A percentile compares a stretch with the other conserved stretches of the same genome.
Evolutionary conservation across 2,888 invertebrate genomes (phyloP).

Genomic region (Polydrusus tereticollis): DNA sequence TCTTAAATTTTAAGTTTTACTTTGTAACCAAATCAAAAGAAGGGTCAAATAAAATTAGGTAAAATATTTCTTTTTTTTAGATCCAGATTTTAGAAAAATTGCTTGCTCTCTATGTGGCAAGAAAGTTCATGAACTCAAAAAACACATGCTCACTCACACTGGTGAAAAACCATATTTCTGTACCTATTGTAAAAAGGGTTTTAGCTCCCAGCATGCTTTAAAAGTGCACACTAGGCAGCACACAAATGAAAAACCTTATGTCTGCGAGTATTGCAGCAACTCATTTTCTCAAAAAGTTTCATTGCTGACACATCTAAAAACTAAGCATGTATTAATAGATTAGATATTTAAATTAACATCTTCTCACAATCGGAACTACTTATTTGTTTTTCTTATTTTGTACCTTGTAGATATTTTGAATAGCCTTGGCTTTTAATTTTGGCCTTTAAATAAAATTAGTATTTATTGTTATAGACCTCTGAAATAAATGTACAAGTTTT

Average conservation of each 20-base stretch:
- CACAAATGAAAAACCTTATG: conserved; percentile 60
- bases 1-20: too few species aligned
- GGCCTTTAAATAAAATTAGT: too few species aligned
- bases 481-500: too few species aligned
- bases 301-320: conserved; percentile 58
- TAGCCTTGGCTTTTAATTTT: too few species aligned
- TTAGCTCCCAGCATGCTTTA: conserved; percentile 58
- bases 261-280: conserved; percentile 51
- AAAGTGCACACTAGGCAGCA: conserved; percentile 58
- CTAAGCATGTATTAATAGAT: conserved; percentile 53
- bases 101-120: conserved; percentile 59
- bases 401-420: too few species aligned
- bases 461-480: too few species aligned
- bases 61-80: conserved; percentile 50
- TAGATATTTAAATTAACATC: background rate
- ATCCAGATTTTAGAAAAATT: conserved; percentile 58
- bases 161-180: conserved; percentile 59
- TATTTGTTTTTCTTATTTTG: background rate
- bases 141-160: conserved; percentile 59
- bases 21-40: too few species aligned
- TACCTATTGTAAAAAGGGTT: conserved; percentile 57
- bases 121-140: conserved; percentile 57
- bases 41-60: background rate
- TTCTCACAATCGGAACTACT: too few species aligned
- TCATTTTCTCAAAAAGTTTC: conserved; percentile 60